Base-by-base conservation (phyloP, 2,888 invertebrate species). In the Pristionchus fissidentatus region DNA sequence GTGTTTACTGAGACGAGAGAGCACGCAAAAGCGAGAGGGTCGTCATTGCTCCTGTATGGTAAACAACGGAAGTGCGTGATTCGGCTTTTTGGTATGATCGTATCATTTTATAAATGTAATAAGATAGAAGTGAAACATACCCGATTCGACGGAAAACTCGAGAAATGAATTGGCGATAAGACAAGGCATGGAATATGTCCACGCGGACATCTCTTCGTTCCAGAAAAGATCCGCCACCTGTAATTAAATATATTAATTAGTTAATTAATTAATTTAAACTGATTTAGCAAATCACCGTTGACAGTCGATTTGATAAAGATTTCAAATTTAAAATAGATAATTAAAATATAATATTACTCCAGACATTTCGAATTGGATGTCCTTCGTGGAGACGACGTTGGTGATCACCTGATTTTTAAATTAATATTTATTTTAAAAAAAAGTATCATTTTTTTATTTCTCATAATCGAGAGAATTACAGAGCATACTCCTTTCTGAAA, bases 201-300 rank as follows among this genome's bases (percentile, higher is more conserved):
- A 49, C 5, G 75, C 32, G 19, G 32, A 19, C 79, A 79, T 79
- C 19, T 79, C 79, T 4, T 79, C 79, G 79, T 79, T 79, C 79
- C 79, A 79, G 79, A 79, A 79, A 1, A 79, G 57, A 55, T 79
- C 79, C 0, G 55, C 57, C 0, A 79, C 79, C 75, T 77, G 32
- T n/a, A n/a, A 73, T 10, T 49, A 43, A 43, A 10, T 4, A 62
- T 19, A 29, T 3, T 3, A 7, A 57, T 57, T 3, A 57, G 26
- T 26, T 26, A 26, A 5, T 57, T 5, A 35, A 22, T 57, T 57
- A 55, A 26, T 57, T n/a, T 29, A 66, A 32, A 29, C 10, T 49
- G 13, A 19, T 49, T 49, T n/a, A n/a, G n/a, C n/a, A n/a, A n/a
- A n/a, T n/a, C n/a, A n/a, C n/a, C n/a, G n/a, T n/a, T n/a, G n/a